Percentiles rank a stretch among this genome's conserved stretches.
Evolutionary conservation across 2,888 invertebrate genomes (phyloP).

Genomic region (Tortricodes alternella): DNA sequence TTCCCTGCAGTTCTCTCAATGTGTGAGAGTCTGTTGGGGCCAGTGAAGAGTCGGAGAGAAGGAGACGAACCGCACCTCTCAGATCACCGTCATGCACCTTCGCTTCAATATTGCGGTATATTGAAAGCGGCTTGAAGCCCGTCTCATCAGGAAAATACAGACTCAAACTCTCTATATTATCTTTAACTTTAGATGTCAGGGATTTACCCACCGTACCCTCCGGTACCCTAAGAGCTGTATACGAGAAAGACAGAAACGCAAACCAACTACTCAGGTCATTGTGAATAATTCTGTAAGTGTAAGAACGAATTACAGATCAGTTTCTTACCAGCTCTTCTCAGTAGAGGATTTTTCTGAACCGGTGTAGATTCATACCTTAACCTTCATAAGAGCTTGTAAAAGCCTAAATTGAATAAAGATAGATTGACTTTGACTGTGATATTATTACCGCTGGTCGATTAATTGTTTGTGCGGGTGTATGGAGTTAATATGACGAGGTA

Average conservation of each 20-base stretch:
- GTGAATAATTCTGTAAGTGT: too few relatives aligned
- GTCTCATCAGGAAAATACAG: not conserved
- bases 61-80: conserved; percentile 5
- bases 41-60: conserved; percentile 12
- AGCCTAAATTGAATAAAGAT: too few relatives aligned
- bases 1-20: not conserved
- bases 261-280: conserved; percentile 14
- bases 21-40: conserved; percentile 10
- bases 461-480: too few relatives aligned
- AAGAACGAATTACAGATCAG: too few relatives aligned
- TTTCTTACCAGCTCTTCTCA: too few relatives aligned
- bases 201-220: not conserved
- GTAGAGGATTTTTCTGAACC: too few relatives aligned
- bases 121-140: not conserved
- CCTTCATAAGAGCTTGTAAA: too few relatives aligned
- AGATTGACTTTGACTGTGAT: too few relatives aligned
- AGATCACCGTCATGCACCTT: conserved; percentile 15
- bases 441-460: too few relatives aligned
- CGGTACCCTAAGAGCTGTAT: not conserved
- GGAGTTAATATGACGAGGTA: too few relatives aligned
- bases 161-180: not conserved
- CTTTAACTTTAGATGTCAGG: not conserved
- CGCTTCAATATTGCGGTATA: not conserved
- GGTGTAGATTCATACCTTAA: too few relatives aligned
- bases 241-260: not conserved